These are phyloP conservation scores for Charadrius vociferus DNA, from an alignment of 2,113 vertebrate species.

Conservation along the genomic window DNA sequence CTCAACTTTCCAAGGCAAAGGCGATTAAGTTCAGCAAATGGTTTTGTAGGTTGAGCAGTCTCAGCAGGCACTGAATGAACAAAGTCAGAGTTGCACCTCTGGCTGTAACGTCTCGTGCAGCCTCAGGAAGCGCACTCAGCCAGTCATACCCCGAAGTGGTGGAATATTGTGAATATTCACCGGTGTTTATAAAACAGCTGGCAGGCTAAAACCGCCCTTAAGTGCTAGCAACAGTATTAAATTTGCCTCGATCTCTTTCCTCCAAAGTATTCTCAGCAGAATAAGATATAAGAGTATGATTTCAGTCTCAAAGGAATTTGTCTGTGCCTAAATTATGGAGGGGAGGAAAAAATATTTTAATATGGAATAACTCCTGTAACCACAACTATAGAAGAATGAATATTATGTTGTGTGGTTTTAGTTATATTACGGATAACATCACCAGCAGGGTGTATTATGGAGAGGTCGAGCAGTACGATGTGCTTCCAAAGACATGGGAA, in stretches of 20 bases:
- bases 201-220: background rate
- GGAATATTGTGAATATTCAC: background rate
- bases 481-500: background rate
- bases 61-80: background rate
- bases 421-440: background rate
- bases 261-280: background rate
- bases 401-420: background rate
- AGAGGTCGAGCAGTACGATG: background rate
- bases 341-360: background rate
- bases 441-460: background rate
- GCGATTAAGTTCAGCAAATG: background rate
- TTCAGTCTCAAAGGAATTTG: slow-evolving; percentile 27
- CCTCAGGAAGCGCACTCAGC: background rate
- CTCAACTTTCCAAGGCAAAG: background rate
- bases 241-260: background rate
- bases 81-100: background rate
- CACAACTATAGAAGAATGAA: background rate
- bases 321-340: background rate
- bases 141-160: background rate
- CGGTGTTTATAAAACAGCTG: background rate
- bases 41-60: background rate
- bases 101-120: background rate
- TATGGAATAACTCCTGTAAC: background rate
- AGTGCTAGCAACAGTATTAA: background rate
- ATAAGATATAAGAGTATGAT: background rate